Conservation (phyloP, 2,113 vertebrate genomes). For the Python bivittatus region DNA sequence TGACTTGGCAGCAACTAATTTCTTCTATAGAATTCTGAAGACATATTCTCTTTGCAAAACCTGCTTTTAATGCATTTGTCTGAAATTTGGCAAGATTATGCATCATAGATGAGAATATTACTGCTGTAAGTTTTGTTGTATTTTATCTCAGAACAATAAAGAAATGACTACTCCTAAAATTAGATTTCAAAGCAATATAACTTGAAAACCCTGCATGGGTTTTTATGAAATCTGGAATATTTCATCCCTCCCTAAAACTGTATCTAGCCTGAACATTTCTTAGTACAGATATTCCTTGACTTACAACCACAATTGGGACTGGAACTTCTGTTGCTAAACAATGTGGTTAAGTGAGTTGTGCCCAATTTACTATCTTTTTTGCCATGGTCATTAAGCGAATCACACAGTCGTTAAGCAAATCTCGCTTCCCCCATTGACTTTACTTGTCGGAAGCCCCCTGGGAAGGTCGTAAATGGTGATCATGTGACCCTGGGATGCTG, state of each 20-base stretch:
- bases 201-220: background rate
- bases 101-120: background rate
- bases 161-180: background rate
- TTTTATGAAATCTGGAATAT: background rate
- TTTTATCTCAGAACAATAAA: background rate
- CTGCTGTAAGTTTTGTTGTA: background rate
- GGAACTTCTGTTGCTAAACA: no score
- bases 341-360: no score
- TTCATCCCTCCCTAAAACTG: background rate
- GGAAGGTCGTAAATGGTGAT: no score
- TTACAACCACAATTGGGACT: no score
- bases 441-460: no score
- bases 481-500: no score
- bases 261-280: background rate
- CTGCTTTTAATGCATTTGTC: background rate
- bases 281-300: no score
- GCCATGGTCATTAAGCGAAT: no score
- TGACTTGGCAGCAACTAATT: background rate
- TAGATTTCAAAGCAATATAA: background rate
- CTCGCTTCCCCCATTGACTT: no score
- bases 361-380: no score
- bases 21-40: background rate
- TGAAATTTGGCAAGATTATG: background rate
- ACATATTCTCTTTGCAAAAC: background rate
- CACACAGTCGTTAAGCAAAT: no score